These are phyloP conservation scores for Trachemys scripta DNA, from an alignment of 2,113 vertebrate genomes.

Conservation along the genomic window DNA sequence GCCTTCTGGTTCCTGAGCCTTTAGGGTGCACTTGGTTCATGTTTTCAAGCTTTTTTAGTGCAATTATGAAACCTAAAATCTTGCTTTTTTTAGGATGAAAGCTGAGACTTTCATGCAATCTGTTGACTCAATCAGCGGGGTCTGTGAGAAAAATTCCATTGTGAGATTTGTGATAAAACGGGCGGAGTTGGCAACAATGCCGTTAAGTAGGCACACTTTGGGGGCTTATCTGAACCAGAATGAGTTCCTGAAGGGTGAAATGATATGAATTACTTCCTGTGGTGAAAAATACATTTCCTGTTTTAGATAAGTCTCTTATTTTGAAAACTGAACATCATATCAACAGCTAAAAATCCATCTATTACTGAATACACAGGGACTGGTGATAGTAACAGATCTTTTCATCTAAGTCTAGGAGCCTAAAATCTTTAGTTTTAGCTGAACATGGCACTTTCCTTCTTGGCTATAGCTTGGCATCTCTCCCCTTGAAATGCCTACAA, in stretches of 20 bases:
- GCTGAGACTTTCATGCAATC: not conserved
- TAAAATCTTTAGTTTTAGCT: not conserved
- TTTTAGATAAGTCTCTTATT: not conserved
- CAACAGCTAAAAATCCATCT: not conserved
- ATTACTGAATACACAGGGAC: not conserved
- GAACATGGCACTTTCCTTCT: not conserved
- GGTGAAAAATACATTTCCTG: not conserved
- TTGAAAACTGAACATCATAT: not conserved
- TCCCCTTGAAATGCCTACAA: not conserved
- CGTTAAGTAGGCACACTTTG: not conserved
- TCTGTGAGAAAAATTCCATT: not conserved
- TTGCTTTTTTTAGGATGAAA: not conserved
- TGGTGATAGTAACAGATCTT: not conserved
- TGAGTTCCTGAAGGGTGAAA: not conserved
- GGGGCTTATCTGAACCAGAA: not conserved
- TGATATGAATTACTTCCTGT: not conserved
- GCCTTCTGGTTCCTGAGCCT: too few relatives aligned
- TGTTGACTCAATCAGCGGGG: not conserved
- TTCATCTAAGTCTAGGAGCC: not conserved
- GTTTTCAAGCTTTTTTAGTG: not conserved
- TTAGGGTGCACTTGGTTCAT: rapidly evolving
- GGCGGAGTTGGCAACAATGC: not conserved
- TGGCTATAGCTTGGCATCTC: not conserved
- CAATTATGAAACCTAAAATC: not conserved
- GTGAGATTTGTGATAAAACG: not conserved